Conservation (phyloP, 2,888 invertebrate genomes). For the Drosophila ezoana region DNA sequence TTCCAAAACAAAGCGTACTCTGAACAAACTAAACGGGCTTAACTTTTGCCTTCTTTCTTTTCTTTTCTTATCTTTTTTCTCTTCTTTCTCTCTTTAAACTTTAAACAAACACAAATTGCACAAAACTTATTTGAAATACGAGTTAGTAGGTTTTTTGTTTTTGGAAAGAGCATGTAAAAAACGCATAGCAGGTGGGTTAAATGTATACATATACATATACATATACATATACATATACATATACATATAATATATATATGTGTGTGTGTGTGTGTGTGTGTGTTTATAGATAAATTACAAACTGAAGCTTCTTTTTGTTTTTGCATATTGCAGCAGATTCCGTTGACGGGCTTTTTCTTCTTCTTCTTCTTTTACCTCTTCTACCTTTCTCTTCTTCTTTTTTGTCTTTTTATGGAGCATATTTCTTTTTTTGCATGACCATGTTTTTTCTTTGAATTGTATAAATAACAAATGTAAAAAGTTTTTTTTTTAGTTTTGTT, state of each 20-base stretch:
- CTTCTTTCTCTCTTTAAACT: conserved; percentile 1
- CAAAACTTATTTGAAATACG: conserved; percentile 41
- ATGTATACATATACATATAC: conserved; percentile 9
- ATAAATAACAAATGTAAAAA: conserved; percentile 68
- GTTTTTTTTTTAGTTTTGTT: conserved; percentile 26
- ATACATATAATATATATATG: conserved; percentile 19
- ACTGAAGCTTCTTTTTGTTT: conserved; percentile 51
- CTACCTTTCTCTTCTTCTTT: background rate
- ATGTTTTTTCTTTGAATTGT: conserved; percentile 34
- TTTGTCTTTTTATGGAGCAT: conserved; percentile 40
- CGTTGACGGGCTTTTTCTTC: conserved; percentile 20
- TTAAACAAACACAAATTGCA: conserved; percentile 49
- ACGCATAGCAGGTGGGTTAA: conserved; percentile 50
- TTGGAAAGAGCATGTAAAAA: conserved; percentile 43
- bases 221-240: conserved; percentile 19
- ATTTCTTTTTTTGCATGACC: conserved; percentile 10
- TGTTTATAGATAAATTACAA: conserved; percentile 30
- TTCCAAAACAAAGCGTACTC: conserved; percentile 15
- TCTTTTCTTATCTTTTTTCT: background rate
- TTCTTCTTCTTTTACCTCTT: conserved; percentile 4
- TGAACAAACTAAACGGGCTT: background rate
- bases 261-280: conserved; percentile 16
- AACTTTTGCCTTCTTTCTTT: background rate
- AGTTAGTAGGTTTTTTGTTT: conserved; percentile 10
- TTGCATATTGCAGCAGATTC: conserved; percentile 69